A percentile compares a stretch with the other conserved stretches of the same genome.
Conservation (phyloP, 2,888 invertebrate genomes). For the Watsonalla cultraria region DNA sequence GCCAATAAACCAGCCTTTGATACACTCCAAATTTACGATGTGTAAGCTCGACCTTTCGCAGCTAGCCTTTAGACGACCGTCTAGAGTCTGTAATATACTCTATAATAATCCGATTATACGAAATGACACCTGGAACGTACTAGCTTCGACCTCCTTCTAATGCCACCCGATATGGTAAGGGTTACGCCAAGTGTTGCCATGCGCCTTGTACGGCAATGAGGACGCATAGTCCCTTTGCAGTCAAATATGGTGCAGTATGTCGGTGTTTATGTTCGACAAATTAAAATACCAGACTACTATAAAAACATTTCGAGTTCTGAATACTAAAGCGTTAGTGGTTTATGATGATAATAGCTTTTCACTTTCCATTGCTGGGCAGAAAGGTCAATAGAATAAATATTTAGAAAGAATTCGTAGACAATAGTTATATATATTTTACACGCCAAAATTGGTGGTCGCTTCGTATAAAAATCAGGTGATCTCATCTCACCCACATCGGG, state of each 20-base stretch:
- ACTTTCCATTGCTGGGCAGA: neutral
- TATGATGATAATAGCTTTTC: neutral
- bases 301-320: neutral
- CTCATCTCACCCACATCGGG: no score
- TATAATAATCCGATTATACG: conserved; percentile 5
- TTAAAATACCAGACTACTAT: neutral
- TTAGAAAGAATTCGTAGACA: neutral
- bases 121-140: conserved; percentile 13
- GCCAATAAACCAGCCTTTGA: neutral
- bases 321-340: neutral
- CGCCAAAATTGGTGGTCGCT: no score
- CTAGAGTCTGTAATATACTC: no score
- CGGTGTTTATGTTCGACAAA: conserved; percentile 1
- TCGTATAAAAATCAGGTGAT: neutral
- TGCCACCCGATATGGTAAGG: conserved; percentile 35
- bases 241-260: conserved; percentile 37
- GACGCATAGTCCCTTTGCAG: conserved; percentile 33
- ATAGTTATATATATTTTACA: neutral
- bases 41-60: conserved; percentile 1
- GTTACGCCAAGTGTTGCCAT: conserved; percentile 25
- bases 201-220: conserved; percentile 35
- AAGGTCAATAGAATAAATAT: neutral
- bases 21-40: neutral
- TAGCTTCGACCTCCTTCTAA: conserved; percentile 17
- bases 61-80: neutral